A percentile compares a stretch with the other conserved stretches of the same genome.
These are phyloP conservation scores for Neogobius melanostomus DNA, from an alignment of 2,113 vertebrate genomes.

Conservation along the genomic window DNA sequence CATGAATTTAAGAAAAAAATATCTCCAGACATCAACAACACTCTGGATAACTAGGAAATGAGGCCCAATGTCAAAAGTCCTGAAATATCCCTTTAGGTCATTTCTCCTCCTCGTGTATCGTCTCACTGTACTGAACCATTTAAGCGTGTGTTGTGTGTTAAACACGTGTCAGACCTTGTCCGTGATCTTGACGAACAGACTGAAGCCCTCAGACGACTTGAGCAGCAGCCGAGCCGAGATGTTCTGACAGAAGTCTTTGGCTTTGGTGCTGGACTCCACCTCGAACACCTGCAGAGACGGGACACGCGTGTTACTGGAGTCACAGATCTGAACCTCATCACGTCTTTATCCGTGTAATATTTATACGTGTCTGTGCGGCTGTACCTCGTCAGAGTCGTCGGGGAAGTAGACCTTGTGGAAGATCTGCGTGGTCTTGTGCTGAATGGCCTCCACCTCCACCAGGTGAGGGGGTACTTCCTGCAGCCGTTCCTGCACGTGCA, in stretches of 20 bases:
- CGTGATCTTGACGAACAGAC: conserved; percentile 97
- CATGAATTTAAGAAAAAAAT: no score
- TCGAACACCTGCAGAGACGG: conserved; percentile 87
- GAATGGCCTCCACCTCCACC: conserved; percentile 98
- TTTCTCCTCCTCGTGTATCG: no score
- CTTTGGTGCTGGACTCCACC: conserved; percentile 97
- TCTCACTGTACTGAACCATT: no score
- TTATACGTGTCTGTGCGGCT: background rate
- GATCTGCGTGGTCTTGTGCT: conserved; percentile 98
- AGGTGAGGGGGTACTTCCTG: conserved; percentile 96
- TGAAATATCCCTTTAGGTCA: no score
- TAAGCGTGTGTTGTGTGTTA: no score
- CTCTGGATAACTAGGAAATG: no score
- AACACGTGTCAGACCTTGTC: conserved; percentile 81
- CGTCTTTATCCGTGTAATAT: no score
- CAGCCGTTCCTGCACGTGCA: conserved; percentile 84
- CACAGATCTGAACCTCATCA: no score
- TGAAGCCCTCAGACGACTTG: conserved; percentile 93
- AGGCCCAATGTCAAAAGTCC: no score
- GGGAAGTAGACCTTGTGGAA: conserved; percentile 99
- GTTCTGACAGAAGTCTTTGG: conserved; percentile 97
- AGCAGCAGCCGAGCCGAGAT: conserved; percentile 89
- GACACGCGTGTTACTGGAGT: no score
- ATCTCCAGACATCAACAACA: no score
- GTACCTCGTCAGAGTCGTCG: conserved; percentile 94